phyloP scores from a whole-genome alignment of 2,797 vertebrate genomes.

The Macropus fuliginosus region DNA sequence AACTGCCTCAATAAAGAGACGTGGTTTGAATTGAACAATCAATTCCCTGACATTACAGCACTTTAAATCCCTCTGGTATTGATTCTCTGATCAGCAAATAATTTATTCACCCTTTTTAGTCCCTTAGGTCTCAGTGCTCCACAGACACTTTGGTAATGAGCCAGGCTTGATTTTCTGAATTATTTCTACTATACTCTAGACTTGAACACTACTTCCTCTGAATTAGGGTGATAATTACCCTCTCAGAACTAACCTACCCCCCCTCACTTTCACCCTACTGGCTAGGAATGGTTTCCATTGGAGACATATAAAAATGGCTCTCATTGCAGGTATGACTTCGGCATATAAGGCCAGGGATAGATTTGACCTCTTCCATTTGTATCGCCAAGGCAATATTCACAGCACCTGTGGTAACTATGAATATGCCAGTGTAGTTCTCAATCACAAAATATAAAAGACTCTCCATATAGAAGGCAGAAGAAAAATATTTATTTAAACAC shows the following conservation, averaged over 20 bases:
- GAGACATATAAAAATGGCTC: neutral
- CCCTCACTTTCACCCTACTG: neutral
- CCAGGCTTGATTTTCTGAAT: neutral
- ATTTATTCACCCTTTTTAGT: neutral
- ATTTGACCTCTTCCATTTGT: neutral
- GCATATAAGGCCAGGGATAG: neutral
- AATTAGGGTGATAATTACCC: neutral
- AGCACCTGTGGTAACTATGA: no score
- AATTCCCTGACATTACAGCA: neutral
- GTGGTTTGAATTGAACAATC: neutral
- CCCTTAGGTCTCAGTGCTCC: neutral
- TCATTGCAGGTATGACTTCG: neutral
- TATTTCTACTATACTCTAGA: neutral
- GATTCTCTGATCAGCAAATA: neutral
- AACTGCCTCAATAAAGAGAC: neutral
- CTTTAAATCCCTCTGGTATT: neutral
- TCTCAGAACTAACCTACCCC: neutral
- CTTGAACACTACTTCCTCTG: neutral
- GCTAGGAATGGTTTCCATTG: neutral
- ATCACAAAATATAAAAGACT: no score
- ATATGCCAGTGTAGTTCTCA: no score
- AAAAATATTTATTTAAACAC: no score
- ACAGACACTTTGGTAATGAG: neutral
- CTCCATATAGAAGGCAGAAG: no score
- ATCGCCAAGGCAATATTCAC: no score